Conservation (phyloP, 2,113 vertebrate genomes). For the Quiscalus mexicanus region DNA sequence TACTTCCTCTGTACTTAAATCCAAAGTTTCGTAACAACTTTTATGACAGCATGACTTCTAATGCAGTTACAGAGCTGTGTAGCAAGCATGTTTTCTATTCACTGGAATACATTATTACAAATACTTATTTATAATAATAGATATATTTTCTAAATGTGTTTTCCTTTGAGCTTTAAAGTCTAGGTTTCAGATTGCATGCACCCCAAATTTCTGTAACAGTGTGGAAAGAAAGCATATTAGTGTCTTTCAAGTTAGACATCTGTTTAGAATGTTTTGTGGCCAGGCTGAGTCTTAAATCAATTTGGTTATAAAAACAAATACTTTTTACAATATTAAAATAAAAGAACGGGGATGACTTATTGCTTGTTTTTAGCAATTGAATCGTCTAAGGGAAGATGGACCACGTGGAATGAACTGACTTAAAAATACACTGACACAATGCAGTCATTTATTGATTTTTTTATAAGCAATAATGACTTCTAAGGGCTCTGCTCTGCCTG, state of each 20-base stretch:
- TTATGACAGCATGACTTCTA: background rate
- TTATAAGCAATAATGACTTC: background rate
- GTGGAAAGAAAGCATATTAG: background rate
- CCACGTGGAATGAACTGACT: conserved; percentile 21
- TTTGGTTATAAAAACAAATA: conserved; percentile 66
- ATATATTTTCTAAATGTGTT: background rate
- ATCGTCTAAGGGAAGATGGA: conserved; percentile 28
- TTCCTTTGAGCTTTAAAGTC: background rate
- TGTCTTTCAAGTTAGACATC: conserved; percentile 47
- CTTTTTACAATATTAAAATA: conserved; percentile 52
- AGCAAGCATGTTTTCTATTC: background rate
- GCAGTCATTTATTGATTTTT: conserved; percentile 4
- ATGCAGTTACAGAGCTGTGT: background rate
- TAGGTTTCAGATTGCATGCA: background rate
- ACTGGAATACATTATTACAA: background rate
- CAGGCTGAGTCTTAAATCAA: conserved; percentile 26
- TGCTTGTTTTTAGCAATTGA: conserved; percentile 35
- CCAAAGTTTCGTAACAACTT: background rate
- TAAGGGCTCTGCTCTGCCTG: background rate
- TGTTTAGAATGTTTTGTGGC: conserved; percentile 64
- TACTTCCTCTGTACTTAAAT: background rate
- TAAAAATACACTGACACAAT: background rate
- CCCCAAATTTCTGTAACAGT: background rate
- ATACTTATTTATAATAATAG: background rate
- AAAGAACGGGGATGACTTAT: conserved; percentile 40